These are phyloP conservation scores for Tetragonisca angustula DNA, from an alignment of 2,888 invertebrate species.

Conservation along the genomic window DNA sequence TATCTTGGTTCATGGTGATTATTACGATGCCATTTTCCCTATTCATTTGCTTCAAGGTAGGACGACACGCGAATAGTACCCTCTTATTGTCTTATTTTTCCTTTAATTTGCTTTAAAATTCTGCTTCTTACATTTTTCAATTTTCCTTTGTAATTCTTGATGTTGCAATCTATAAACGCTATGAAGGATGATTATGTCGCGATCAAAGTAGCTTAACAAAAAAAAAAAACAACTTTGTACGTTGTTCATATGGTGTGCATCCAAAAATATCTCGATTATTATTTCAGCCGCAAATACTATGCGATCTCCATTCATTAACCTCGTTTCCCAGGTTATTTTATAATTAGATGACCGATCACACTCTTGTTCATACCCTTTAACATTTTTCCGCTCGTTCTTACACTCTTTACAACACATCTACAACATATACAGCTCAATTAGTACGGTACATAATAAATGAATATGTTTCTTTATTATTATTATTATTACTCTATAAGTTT, in stretches of 20 bases:
- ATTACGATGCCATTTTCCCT: slow-evolving; percentile 96
- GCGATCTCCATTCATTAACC: slow-evolving; percentile 5
- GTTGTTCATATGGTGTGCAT: background rate
- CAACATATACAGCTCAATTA: background rate
- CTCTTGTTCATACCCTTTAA: background rate
- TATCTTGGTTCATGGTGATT: slow-evolving; percentile 93
- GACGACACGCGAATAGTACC: slow-evolving; percentile 72
- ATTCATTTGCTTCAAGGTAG: slow-evolving; percentile 96
- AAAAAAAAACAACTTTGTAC: background rate
- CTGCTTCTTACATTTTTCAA: no score
- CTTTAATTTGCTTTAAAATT: background rate
- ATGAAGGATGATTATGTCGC: background rate
- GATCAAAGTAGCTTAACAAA: background rate
- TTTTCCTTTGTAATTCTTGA: no score
- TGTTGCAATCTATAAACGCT: background rate
- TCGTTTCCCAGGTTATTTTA: background rate
- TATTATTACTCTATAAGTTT: background rate
- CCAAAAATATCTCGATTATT: background rate
- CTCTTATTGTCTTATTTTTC: background rate
- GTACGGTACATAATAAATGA: background rate
- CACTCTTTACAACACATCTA: background rate
- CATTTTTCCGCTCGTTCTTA: background rate
- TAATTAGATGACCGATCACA: slow-evolving; percentile 19
- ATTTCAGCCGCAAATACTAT: background rate
- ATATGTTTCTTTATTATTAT: background rate